Conservation (phyloP, 2,888 invertebrate genomes). For the Drosophila macrospina region DNA sequence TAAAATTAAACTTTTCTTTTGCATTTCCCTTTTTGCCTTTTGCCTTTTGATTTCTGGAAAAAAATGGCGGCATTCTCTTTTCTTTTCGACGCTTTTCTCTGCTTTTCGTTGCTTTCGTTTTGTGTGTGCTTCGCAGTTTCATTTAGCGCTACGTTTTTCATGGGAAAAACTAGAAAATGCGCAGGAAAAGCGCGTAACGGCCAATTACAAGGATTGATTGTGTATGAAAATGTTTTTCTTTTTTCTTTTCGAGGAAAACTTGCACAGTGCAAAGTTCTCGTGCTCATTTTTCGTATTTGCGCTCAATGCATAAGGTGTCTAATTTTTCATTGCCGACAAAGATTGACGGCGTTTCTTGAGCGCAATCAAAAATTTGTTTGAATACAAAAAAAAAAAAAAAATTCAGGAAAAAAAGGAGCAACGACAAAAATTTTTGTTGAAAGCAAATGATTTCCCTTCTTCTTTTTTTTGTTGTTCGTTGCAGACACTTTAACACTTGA, state of each 20-base stretch:
- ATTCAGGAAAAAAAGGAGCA: constrained; percentile 8
- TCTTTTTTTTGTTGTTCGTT: constrained; percentile 31
- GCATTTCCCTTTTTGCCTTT: constrained; percentile 68
- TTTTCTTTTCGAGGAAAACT: constrained; percentile 54
- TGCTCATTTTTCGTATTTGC: constrained; percentile 41
- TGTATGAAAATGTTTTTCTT: constrained; percentile 79
- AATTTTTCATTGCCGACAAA: constrained; percentile 81
- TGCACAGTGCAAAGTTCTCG: constrained; percentile 63
- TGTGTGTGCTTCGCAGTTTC: constrained; percentile 66
- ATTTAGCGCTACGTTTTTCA: constrained; percentile 84
- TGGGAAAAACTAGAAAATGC: constrained; percentile 76
- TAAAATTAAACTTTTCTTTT: constrained; percentile 84
- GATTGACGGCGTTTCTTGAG: constrained; percentile 76
- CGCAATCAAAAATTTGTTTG: constrained; percentile 73
- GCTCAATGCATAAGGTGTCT: constrained; percentile 79
- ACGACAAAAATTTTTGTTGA: constrained; percentile 4
- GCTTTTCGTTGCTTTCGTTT: constrained; percentile 22
- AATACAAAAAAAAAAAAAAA: constrained; percentile 17
- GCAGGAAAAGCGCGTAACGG: constrained; percentile 75
- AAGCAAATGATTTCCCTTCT: constrained; percentile 21
- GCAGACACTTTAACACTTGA: constrained; percentile 83
- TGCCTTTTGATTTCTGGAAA: constrained; percentile 63
- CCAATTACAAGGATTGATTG: constrained; percentile 85
- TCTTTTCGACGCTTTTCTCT: constrained; percentile 24
- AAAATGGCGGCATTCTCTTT: constrained; percentile 65